Evolutionary conservation across 35 echinoderm and acorn worm genomes (phyloP).

Genomic region (Heliocidaris erythrogramma): DNA sequence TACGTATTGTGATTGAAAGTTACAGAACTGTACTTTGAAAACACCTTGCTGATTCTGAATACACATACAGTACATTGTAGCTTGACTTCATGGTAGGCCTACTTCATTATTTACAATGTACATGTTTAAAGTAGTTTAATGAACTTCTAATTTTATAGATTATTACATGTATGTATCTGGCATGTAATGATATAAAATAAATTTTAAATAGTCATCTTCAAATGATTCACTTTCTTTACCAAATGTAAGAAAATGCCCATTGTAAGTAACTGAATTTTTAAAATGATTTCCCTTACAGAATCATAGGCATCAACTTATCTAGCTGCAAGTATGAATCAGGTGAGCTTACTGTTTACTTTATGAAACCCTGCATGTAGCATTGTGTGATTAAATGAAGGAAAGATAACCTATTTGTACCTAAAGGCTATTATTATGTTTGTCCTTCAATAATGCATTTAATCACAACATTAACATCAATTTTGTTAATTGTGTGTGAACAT

Average conservation of each 20-base stretch:
- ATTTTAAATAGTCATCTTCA: neutral
- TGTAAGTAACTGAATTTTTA: neutral
- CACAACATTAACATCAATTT: neutral
- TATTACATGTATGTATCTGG: neutral
- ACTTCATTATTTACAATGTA: too few relatives aligned
- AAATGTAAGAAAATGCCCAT: neutral
- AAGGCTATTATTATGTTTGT: too few relatives aligned
- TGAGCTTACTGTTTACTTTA: conserved; percentile 29
- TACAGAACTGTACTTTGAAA: too few relatives aligned
- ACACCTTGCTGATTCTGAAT: too few relatives aligned
- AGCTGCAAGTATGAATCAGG: conserved; percentile 96
- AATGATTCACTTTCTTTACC: neutral
- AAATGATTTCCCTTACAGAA: conserved; percentile 60
- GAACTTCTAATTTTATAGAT: too few relatives aligned
- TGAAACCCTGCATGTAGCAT: neutral
- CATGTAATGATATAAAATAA: too few relatives aligned
- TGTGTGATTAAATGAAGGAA: neutral
- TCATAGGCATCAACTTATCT: conserved; percentile 84
- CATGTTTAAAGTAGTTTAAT: too few relatives aligned
- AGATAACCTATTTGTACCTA: neutral
- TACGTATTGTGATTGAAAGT: too few relatives aligned
- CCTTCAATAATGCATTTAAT: neutral
- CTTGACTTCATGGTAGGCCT: too few relatives aligned
- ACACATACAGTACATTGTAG: too few relatives aligned
- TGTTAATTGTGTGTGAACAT: neutral